phyloP scores from a whole-genome alignment of 2,797 vertebrate genomes.

The Myotis myotis region DNA sequence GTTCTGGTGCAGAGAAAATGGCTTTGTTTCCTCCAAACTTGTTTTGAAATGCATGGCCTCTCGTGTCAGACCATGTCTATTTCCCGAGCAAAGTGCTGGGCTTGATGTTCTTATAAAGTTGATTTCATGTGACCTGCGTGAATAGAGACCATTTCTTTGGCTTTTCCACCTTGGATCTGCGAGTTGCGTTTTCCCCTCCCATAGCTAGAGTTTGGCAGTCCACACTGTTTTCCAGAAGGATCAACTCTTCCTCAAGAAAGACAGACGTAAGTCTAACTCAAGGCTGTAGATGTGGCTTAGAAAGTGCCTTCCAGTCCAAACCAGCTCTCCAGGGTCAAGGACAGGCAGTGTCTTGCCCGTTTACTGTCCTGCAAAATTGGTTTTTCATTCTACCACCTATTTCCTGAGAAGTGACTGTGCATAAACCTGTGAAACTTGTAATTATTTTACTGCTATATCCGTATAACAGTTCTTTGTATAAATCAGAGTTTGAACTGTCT shows the following conservation, averaged over 20 bases:
- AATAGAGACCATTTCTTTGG: not conserved
- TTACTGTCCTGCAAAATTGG: not conserved
- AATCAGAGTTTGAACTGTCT: not conserved
- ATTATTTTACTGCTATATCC: not conserved
- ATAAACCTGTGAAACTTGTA: not conserved
- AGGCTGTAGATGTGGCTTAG: not conserved
- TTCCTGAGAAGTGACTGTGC: not conserved
- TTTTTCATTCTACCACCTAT: not conserved
- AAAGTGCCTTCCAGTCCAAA: not conserved
- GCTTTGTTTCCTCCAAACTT: not conserved
- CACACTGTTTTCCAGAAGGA: not conserved
- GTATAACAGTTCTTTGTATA: not conserved
- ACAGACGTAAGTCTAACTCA: not conserved
- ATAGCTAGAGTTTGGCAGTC: not conserved
- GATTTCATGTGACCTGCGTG: not conserved
- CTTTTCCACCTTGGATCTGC: slow-evolving; percentile 20
- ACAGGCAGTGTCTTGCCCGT: not conserved
- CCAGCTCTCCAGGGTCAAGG: not conserved
- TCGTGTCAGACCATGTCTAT: fast-evolving
- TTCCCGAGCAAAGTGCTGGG: not conserved
- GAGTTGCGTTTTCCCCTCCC: not conserved
- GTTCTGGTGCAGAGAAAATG: not conserved
- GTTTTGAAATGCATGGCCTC: not conserved
- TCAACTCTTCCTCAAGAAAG: not conserved
- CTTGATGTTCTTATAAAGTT: not conserved